phyloP scores from a whole-genome alignment of 2,113 vertebrate genomes.

The Grammomys dolichurus region DNA sequence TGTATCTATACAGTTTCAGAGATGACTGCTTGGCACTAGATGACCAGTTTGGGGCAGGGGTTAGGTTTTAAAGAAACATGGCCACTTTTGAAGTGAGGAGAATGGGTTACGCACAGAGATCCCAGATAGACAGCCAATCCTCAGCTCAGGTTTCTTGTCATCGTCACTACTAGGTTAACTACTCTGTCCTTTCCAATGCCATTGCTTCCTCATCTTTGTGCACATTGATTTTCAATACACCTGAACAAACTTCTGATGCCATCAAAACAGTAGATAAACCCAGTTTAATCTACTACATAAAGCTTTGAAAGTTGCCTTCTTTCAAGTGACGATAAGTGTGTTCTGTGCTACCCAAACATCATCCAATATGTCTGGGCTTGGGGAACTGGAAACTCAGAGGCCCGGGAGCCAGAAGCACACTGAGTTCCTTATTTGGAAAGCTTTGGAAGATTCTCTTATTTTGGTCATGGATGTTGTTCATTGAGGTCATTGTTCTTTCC shows the following conservation, averaged over 20 bases:
- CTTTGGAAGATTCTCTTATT: not conserved
- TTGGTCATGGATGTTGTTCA: not conserved
- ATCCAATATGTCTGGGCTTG: not conserved
- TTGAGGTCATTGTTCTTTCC: not conserved
- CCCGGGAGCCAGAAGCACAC: not conserved
- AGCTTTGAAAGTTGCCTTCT: not conserved
- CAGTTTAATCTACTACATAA: not conserved
- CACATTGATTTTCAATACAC: fast-evolving
- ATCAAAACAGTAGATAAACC: not conserved
- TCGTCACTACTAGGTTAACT: not conserved
- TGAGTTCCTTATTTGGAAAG: not conserved
- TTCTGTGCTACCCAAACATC: not conserved
- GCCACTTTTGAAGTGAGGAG: not conserved
- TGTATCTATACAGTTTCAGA: not conserved
- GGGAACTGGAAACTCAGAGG: not conserved
- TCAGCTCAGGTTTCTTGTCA: not conserved
- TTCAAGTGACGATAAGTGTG: too few relatives aligned
- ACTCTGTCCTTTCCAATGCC: not conserved
- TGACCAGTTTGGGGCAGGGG: not conserved
- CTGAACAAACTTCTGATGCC: not conserved
- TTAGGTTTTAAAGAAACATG: not conserved
- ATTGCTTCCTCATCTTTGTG: not conserved
- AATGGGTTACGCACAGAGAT: not conserved
- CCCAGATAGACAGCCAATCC: not conserved
- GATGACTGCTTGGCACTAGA: not conserved